phyloP scores from a whole-genome alignment of 2,797 vertebrate genomes.

The Rhabdomys pumilio region DNA sequence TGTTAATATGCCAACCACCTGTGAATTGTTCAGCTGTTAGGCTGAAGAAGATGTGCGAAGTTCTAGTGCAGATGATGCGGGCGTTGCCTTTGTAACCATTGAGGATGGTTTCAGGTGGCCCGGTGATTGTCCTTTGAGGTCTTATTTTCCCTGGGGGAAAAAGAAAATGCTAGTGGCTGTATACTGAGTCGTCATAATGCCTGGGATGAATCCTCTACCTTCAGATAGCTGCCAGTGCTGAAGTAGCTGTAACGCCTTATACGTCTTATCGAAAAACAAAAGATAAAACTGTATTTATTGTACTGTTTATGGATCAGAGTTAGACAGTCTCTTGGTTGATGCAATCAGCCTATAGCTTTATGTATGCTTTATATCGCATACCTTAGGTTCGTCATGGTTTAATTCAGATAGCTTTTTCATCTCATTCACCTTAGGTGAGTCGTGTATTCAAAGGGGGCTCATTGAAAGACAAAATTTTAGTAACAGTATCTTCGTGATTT shows the following conservation, averaged over 20 bases:
- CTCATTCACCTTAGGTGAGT: not conserved
- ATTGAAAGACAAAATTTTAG: not conserved
- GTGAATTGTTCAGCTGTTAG: slow-evolving; percentile 66
- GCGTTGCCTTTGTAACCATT: not conserved
- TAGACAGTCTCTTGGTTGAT: slow-evolving; percentile 6
- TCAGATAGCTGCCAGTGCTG: slow-evolving; percentile 3
- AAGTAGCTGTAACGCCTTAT: not conserved
- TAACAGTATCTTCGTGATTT: not conserved
- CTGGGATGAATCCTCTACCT: not conserved
- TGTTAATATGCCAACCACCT: slow-evolving; percentile 79
- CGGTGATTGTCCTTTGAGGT: not conserved
- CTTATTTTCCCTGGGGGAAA: not conserved
- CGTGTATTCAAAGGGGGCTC: not conserved
- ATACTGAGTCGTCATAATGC: slow-evolving; percentile 24
- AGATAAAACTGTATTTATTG: not conserved
- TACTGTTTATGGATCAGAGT: not conserved
- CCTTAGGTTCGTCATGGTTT: not conserved
- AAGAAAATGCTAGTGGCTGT: not conserved
- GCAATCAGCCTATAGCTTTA: not conserved
- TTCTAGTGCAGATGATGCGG: slow-evolving; percentile 1
- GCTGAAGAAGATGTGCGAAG: slow-evolving; percentile 59
- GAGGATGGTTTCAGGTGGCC: not conserved
- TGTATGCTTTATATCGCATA: not conserved
- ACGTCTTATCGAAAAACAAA: not conserved
- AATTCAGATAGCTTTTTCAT: not conserved